phyloP scores from a whole-genome alignment of 2,888 invertebrate species.

The Bimastos eiseni region DNA sequence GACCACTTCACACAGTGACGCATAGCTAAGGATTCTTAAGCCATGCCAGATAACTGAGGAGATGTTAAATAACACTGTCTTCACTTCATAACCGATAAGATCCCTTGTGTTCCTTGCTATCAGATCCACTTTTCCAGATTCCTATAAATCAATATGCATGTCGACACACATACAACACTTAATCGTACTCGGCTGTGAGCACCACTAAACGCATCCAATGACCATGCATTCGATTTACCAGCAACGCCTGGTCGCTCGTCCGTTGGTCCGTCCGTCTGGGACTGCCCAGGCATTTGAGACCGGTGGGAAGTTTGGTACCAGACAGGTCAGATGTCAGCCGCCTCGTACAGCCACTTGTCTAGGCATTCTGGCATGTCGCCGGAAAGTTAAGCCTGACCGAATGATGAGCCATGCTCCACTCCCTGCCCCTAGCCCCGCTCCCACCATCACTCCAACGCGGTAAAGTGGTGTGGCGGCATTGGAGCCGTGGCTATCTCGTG shows the following conservation, averaged over 20 bases:
- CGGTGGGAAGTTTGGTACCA: neutral
- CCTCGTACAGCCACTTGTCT: neutral
- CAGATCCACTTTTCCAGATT: too few species aligned
- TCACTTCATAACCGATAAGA: neutral
- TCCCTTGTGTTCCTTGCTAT: neutral
- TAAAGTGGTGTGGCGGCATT: neutral
- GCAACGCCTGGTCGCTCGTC: neutral
- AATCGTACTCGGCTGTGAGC: neutral
- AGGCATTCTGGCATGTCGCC: constrained; percentile 13
- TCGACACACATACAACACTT: neutral
- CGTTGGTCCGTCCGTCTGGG: too few species aligned
- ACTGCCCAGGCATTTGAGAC: neutral
- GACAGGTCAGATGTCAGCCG: neutral
- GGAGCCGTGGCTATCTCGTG: neutral
- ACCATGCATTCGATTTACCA: neutral
- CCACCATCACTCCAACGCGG: neutral
- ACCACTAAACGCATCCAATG: neutral
- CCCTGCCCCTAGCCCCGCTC: too few species aligned
- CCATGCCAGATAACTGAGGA: too few species aligned
- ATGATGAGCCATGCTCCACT: neutral
- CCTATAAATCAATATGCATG: too few species aligned
- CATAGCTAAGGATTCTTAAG: neutral
- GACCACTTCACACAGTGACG: neutral
- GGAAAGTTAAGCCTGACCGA: neutral
- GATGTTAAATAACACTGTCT: neutral